Evolutionary conservation across 2,888 invertebrate genomes (phyloP).

Genomic region (Lasioglossum morio): DNA sequence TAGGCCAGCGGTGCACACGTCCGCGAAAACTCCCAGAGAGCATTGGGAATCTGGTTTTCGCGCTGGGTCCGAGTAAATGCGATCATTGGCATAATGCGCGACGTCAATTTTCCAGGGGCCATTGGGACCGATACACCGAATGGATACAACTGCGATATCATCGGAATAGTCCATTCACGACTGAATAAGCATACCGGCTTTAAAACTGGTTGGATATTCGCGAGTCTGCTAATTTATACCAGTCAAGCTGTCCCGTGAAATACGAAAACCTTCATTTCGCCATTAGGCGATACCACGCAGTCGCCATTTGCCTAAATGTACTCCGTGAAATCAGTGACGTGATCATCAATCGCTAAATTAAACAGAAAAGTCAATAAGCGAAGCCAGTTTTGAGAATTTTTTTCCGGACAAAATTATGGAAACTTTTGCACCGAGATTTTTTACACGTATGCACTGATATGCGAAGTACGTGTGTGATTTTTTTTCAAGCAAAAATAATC

Average conservation of each 20-base stretch:
- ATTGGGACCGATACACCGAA: constrained; percentile 51
- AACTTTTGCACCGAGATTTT: too few relatives aligned
- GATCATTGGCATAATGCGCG: constrained; percentile 60
- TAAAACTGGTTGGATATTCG: constrained; percentile 51
- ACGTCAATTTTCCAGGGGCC: constrained; percentile 58
- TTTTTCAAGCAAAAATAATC: not conserved
- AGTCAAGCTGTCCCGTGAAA: constrained; percentile 19
- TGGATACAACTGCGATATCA: constrained; percentile 46
- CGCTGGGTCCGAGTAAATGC: constrained; percentile 33
- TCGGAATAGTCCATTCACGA: constrained; percentile 53
- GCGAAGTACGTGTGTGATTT: too few relatives aligned
- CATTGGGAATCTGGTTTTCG: constrained; percentile 16
- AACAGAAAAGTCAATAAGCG: not conserved
- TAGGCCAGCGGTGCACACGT: constrained; percentile 5
- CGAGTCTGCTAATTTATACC: constrained; percentile 56
- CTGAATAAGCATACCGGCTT: constrained; percentile 55
- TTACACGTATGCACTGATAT: too few relatives aligned
- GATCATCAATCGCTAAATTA: not conserved
- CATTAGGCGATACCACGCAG: not conserved
- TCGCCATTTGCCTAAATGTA: not conserved
- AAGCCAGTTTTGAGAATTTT: too few relatives aligned
- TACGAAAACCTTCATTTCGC: constrained; percentile 21
- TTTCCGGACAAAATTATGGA: not conserved
- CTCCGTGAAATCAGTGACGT: not conserved
- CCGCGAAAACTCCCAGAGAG: constrained; percentile 11